Evolutionary conservation across 2,113 vertebrate species (phyloP).

Genomic region (Eulemur rufifrons): DNA sequence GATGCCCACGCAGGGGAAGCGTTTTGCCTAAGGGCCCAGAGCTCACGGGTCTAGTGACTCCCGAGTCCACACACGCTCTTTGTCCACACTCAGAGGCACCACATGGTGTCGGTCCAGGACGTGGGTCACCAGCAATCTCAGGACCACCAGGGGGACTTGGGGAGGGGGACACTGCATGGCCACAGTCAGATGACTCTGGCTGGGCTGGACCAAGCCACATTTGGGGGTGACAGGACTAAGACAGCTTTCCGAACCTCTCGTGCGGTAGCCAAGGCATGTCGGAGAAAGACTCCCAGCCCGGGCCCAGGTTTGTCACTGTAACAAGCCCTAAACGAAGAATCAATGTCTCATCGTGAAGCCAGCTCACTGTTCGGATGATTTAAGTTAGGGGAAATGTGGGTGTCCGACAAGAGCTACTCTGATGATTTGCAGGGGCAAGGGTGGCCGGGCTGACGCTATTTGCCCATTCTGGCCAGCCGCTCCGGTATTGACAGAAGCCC

Average conservation of each 20-base stretch:
- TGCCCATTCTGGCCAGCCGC: constrained; percentile 60
- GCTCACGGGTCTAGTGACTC: background rate
- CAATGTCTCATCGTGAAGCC: constrained; percentile 58
- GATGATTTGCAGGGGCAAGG: constrained; percentile 62
- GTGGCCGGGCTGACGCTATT: background rate
- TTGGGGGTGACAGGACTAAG: background rate
- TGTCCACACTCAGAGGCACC: background rate
- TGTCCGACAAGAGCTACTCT: constrained; percentile 1
- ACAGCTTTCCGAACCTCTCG: constrained; percentile 24
- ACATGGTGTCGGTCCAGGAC: background rate
- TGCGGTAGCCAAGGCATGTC: background rate
- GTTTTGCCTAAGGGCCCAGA: background rate
- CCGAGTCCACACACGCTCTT: background rate
- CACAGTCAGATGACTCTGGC: background rate
- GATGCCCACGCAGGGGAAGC: fast-evolving
- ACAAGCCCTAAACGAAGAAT: constrained; percentile 74
- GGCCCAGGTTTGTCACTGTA: background rate
- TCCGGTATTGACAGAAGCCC: constrained; percentile 66
- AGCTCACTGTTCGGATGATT: constrained; percentile 37
- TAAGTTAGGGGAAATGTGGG: constrained; percentile 48
- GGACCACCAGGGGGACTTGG: background rate
- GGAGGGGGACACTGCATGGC: background rate
- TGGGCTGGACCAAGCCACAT: background rate
- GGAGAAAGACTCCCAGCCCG: background rate
- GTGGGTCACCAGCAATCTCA: background rate